phyloP scores from a whole-genome alignment of 2,797 vertebrate species.

The Peromyscus attwateri region DNA sequence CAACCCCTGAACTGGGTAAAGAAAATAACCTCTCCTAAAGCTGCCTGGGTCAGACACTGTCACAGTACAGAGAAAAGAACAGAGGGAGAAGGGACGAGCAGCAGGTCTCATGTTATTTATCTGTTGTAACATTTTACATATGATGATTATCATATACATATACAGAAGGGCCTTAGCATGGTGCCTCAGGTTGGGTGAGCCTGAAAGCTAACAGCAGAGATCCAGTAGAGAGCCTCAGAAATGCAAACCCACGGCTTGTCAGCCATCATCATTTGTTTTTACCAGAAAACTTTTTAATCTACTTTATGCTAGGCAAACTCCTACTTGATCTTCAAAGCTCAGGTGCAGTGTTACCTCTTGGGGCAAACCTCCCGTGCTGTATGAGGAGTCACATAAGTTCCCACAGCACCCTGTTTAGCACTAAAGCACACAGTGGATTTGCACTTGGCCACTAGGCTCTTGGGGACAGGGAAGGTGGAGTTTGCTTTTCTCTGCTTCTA shows the following conservation, averaged over 20 bases:
- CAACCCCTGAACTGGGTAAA: not conserved
- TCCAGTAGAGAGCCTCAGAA: not conserved
- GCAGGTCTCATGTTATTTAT: not conserved
- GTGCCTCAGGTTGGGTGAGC: not conserved
- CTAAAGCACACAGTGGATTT: not conserved
- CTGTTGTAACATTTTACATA: not conserved
- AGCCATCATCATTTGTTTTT: not conserved
- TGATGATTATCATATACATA: not conserved
- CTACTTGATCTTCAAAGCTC: constrained; percentile 31
- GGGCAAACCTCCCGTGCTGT: not conserved
- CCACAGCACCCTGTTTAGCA: not conserved
- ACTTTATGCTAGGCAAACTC: constrained; percentile 9
- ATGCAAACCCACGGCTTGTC: not conserved
- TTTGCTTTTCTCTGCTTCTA: not conserved
- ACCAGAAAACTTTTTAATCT: not conserved
- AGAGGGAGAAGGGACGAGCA: not conserved
- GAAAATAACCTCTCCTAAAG: not conserved
- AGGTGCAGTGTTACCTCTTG: not conserved
- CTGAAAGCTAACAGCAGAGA: not conserved
- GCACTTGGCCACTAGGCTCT: not conserved
- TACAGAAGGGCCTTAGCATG: not conserved
- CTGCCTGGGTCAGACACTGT: not conserved
- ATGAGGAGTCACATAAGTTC: not conserved
- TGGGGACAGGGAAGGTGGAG: not conserved
- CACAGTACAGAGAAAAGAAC: not conserved